phyloP scores from a whole-genome alignment of 1,140 invertebrate genomes.

The Macrosteles quadrilineatus region DNA sequence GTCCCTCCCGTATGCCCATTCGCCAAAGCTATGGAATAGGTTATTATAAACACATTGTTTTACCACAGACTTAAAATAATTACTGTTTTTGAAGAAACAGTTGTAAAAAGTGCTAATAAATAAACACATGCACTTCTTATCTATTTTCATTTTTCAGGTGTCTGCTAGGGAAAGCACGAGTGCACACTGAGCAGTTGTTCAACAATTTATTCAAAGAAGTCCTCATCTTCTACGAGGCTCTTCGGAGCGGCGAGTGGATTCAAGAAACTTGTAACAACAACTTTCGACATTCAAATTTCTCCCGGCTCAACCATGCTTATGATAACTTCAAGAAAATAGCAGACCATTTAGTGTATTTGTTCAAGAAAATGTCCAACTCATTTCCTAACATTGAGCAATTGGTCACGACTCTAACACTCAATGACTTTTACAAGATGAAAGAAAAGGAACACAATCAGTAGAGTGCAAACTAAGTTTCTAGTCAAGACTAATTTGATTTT shows the following conservation, averaged over 20 bases:
- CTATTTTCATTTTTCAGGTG: not conserved
- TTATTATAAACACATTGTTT: no score
- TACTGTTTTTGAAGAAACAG: no score
- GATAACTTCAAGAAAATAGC: not conserved
- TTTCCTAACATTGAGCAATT: not conserved
- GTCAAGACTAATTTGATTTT: no score
- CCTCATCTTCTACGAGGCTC: not conserved
- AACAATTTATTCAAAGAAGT: not conserved
- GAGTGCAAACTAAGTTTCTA: no score
- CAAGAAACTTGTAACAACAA: no score
- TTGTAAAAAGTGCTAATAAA: no score
- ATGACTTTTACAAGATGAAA: not conserved
- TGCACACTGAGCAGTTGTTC: not conserved
- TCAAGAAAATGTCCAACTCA: no score
- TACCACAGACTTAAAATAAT: no score
- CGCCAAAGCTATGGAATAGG: no score
- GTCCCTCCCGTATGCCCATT: no score
- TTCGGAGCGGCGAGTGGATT: constrained; percentile 1
- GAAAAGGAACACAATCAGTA: not conserved
- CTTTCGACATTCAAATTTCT: not conserved
- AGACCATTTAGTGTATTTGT: no score
- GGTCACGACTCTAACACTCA: not conserved
- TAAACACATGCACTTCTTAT: no score
- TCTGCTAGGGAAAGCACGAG: not conserved
- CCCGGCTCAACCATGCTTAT: not conserved